Conservation (phyloP, 2,797 vertebrate genomes). For the Clangula hyemalis region DNA sequence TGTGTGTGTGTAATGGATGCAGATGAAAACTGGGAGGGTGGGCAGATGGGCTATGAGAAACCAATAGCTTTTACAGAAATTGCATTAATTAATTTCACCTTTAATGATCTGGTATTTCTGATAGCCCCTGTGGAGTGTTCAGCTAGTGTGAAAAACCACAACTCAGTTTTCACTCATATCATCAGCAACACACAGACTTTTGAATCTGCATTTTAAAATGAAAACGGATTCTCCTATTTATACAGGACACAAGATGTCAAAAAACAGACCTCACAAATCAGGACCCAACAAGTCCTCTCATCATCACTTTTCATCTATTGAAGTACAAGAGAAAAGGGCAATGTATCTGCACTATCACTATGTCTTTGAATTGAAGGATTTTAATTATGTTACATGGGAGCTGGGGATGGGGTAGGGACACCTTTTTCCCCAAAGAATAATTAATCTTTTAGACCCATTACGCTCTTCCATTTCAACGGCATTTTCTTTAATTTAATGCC, state of each 20-base stretch:
- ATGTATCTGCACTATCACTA: background rate
- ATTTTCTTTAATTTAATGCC: conserved; percentile 48
- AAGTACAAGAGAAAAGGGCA: background rate
- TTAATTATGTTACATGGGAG: background rate
- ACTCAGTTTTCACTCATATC: background rate
- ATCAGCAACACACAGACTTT: background rate
- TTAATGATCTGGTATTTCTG: background rate
- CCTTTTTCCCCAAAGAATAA: conserved; percentile 11
- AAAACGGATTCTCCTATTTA: background rate
- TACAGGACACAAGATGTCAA: background rate
- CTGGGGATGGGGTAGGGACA: background rate
- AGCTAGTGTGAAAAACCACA: background rate
- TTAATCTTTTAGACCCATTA: conserved; percentile 26
- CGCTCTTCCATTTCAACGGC: background rate
- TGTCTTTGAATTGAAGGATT: background rate
- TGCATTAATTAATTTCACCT: background rate
- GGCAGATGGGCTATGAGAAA: background rate
- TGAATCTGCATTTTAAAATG: background rate
- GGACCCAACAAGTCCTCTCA: background rate
- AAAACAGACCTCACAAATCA: background rate
- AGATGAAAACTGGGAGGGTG: background rate
- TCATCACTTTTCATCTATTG: background rate
- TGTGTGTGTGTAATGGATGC: background rate
- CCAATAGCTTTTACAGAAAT: background rate
- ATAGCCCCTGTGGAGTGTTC: background rate